Evolutionary conservation across 2,113 vertebrate genomes (phyloP), one percentile per base, ranked within the genome.

Genomic region (Phyllopteryx taeniolatus): DNA sequence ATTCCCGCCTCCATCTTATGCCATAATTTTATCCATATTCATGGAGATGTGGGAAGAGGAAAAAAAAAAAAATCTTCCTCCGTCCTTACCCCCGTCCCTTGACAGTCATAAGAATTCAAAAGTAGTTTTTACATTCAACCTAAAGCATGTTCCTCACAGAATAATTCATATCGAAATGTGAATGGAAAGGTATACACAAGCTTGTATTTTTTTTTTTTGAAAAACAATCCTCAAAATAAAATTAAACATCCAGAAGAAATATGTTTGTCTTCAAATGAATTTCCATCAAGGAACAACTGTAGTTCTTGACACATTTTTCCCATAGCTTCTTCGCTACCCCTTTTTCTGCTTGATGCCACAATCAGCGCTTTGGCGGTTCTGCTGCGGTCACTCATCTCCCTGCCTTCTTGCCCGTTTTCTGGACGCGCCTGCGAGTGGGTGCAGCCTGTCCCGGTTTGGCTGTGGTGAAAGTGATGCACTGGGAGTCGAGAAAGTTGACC

Each of bases 381-480:
- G 66, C 64, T 49, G 54, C 13, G 2, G 43, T 75, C 2, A 6
- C 47, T 67, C 56, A 82, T 67, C 78, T 89, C 62, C 77, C 14
- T 14, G 65, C 56, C 66, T 17, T 63, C 53, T 22, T 70, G 31
- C 67, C 57, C 0, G 66, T 49, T 75, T 47, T 72, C 54, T 76
- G 78, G 22, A 82, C 79, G 49, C 75, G 76, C 76, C 94, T 86
- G 77, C 72, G 78, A 73, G 79, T 57, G 57, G 85, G 64, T 2
- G 77, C 85, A 0, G 93, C 64, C 33, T 88, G 94, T 27, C 94
- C 91, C 0, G 93, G 92, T n/a, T 91, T 81, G 0, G 96, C 96
- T 0, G 94, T 98, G 71, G 95, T 98, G 72, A 95, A 94, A 8
- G 97, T 99, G 80, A 99, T 92, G 68, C 96, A 95, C 70, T 96